Percentiles rank a stretch among this genome's conserved stretches.
phyloP scores from a whole-genome alignment of 2,888 invertebrate species.

The Ormyrus pomaceus region DNA sequence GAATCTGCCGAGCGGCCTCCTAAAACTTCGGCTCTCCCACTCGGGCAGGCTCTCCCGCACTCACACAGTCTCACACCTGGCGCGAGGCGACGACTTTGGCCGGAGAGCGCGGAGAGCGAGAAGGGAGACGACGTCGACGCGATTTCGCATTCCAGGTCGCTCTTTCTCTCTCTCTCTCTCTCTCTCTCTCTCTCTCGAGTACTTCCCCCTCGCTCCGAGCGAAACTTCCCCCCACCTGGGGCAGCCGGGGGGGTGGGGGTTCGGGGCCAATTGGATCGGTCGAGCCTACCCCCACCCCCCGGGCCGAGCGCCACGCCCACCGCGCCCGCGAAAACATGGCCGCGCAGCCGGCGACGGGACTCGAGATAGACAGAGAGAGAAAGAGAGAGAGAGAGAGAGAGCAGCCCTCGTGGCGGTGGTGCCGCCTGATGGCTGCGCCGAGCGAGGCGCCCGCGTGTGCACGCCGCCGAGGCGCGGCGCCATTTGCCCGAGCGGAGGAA shows the following conservation, averaged over 20 bases:
- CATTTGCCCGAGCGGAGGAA: too few species aligned
- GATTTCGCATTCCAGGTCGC: conserved; percentile 54
- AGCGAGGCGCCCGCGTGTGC: too few species aligned
- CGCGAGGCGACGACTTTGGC: background rate
- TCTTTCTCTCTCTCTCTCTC: too few species aligned
- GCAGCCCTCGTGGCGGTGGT: too few species aligned
- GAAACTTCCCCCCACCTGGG: conserved; percentile 7
- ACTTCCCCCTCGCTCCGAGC: conserved; percentile 45
- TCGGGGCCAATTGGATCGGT: conserved; percentile 53
- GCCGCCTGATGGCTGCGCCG: background rate
- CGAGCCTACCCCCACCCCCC: conserved; percentile 60
- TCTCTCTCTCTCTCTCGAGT: background rate
- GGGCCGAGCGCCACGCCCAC: conserved; percentile 70
- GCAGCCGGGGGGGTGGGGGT: background rate
- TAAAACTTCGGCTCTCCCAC: background rate
- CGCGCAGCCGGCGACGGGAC: conserved; percentile 57
- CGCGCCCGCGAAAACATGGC: conserved; percentile 75
- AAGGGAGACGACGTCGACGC: background rate
- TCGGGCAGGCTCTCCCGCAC: background rate
- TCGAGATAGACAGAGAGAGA: too few species aligned
- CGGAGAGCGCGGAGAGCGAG: too few species aligned
- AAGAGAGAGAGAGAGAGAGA: too few species aligned
- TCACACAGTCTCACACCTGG: conserved; percentile 9
- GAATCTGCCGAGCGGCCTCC: too few species aligned
- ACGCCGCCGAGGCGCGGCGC: too few species aligned